A percentile compares a stretch with the other conserved stretches of the same genome.
phyloP scores from a whole-genome alignment of 64 coral and sea anemone species.

The Pachyseris speciosa region DNA sequence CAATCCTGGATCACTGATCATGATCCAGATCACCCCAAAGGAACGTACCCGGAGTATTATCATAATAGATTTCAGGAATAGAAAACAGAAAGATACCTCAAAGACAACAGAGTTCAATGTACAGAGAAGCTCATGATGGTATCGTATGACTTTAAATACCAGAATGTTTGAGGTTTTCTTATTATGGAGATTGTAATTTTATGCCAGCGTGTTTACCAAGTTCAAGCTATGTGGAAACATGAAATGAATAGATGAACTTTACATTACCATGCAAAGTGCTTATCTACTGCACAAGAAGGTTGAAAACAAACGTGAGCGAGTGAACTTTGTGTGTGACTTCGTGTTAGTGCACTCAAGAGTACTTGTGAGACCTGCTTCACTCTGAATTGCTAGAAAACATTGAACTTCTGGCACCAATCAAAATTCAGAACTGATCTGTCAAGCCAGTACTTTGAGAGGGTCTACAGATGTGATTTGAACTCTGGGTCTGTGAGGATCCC shows the following conservation, averaged over 20 bases:
- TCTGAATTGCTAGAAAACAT: not conserved
- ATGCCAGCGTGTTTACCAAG: slow-evolving; percentile 4
- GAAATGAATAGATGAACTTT: slow-evolving; percentile 10
- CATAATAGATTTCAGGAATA: slow-evolving; percentile 5
- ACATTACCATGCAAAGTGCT: not conserved
- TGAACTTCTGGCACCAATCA: not conserved
- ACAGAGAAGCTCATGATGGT: not conserved
- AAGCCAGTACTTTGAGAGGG: not conserved
- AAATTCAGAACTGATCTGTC: not conserved
- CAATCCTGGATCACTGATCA: not conserved
- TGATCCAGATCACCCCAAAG: not conserved
- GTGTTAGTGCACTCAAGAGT: not conserved
- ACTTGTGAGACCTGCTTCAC: not conserved
- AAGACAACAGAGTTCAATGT: slow-evolving; percentile 12
- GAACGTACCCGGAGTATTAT: not conserved
- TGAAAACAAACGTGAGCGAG: not conserved
- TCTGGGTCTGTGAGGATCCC: not conserved
- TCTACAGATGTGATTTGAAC: not conserved
- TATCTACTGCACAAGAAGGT: not conserved
- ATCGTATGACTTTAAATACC: not conserved
- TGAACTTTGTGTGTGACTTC: not conserved
- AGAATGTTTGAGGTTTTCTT: slow-evolving; percentile 4
- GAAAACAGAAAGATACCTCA: not conserved
- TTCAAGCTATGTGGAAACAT: slow-evolving; percentile 16
- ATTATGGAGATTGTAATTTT: not conserved